phyloP scores from a whole-genome alignment of 1,140 invertebrate genomes.

The Drosophila melanogaster region DNA sequence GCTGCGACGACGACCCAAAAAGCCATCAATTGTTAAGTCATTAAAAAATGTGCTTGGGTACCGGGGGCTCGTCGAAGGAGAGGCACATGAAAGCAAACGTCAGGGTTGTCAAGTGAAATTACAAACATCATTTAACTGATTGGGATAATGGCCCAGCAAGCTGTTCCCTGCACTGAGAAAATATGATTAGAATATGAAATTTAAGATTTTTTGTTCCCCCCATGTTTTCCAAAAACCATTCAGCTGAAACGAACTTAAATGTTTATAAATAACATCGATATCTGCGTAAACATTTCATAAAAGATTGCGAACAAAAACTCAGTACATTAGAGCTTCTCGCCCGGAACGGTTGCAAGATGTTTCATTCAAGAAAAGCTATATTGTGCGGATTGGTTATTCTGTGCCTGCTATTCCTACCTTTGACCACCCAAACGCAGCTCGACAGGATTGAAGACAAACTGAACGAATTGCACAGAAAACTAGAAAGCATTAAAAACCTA shows the following conservation, averaged over 20 bases:
- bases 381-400: background rate
- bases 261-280: background rate
- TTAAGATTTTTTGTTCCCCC: background rate
- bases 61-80: background rate
- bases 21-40: conserved; percentile 76
- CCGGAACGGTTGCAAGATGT: background rate
- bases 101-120: conserved; percentile 66
- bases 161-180: conserved; percentile 24
- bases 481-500: background rate
- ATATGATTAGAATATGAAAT: background rate
- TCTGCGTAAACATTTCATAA: background rate
- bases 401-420: background rate
- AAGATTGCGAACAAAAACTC: background rate
- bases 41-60: conserved; percentile 62
- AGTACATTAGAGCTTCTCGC: background rate
- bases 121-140: conserved; percentile 79
- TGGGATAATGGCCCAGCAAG: conserved; percentile 50
- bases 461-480: background rate
- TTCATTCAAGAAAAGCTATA: background rate
- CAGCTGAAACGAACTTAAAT: too few relatives aligned
- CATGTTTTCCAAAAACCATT: background rate
- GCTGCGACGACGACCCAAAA: conserved; percentile 57
- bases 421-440: background rate
- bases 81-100: conserved; percentile 23
- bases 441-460: background rate